Base-by-base conservation (phyloP, 2,888 invertebrate genomes). In the Deroplatys truncata region DNA sequence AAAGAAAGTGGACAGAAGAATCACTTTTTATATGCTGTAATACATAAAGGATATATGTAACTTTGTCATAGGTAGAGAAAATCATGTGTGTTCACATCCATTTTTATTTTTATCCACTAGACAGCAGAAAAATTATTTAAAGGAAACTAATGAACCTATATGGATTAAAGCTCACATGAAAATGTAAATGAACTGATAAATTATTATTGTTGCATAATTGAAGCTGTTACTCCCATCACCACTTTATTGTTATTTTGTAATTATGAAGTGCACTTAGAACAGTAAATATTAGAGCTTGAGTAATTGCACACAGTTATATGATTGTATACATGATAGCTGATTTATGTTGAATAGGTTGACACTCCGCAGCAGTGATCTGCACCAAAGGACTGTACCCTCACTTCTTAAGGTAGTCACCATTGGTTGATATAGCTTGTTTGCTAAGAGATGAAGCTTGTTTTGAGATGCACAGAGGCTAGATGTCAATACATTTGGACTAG, bases 341-440 rank as follows among this genome's bases (percentile, higher is more conserved):
- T 87, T 87, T 87, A 83, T 87, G 56, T 87, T 87, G 87, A 87
- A 82, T 87, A 87, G 87, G 87, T 87, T 35, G 87, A 87, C 83
- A 87, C 87, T 82, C 43, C 87, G 35, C 87, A 87, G n/a, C 31
- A 31, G 87, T 87, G 87, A 83, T 35, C 87, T 56, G 82, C 87
- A 83, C 87, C 87, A 87, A 28, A 20, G 87, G 87, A 87, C 87
- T 82, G 87, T 87, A 83, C 20, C 83, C 56, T 43, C 83, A 82
- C 83, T 83, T 82, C 87, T 43, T 82, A 87, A 87, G 87, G 87
- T 87, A 87, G 86, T 86, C 56, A 86, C 72, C 82, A 86, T 43
- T 86, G 82, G 72, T 87, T 87, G 87, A 83, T 87, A 83, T 87
- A 72, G 56, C 56, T 72, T 72, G 56, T 72, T 72, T 72, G 56